phyloP scores from a whole-genome alignment of 2,797 vertebrate species.

The Trematomus bernacchii region DNA sequence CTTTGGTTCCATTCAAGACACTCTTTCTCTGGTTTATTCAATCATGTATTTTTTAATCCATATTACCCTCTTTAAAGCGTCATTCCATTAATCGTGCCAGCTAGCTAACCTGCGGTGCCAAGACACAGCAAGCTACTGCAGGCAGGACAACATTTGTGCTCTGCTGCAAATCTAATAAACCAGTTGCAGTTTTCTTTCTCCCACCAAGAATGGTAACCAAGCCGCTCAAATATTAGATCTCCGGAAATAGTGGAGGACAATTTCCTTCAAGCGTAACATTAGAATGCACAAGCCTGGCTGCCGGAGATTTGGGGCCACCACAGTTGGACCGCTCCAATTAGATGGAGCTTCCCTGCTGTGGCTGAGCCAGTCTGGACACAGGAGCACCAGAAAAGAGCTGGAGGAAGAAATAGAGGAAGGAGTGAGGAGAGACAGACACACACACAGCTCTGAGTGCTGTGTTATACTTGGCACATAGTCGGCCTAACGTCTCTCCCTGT shows the following conservation, averaged over 20 bases:
- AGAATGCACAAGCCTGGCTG: constrained; percentile 88
- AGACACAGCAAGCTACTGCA: constrained; percentile 30
- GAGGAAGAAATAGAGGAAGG: constrained; percentile 72
- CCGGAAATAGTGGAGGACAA: constrained; percentile 92
- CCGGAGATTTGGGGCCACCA: constrained; percentile 84
- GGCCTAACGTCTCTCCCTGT: constrained; percentile 52
- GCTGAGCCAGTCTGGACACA: constrained; percentile 84
- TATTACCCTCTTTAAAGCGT: background rate
- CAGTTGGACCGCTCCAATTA: constrained; percentile 87
- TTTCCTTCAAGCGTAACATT: constrained; percentile 91
- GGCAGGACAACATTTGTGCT: constrained; percentile 58
- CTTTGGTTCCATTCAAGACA: background rate
- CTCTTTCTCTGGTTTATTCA: background rate
- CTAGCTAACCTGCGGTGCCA: constrained; percentile 12
- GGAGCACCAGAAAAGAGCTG: constrained; percentile 62
- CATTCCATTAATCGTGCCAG: background rate
- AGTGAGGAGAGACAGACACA: constrained; percentile 51
- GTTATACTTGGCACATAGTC: constrained; percentile 73
- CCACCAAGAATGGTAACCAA: constrained; percentile 81
- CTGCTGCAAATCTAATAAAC: constrained; percentile 87
- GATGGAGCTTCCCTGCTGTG: constrained; percentile 86
- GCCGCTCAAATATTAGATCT: constrained; percentile 85
- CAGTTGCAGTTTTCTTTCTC: constrained; percentile 87
- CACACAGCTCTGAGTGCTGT: constrained; percentile 44
- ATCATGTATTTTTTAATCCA: background rate